Evolutionary conservation across 2,797 vertebrate genomes (phyloP).

Genomic region (Pantherophis alleghaniensis): DNA sequence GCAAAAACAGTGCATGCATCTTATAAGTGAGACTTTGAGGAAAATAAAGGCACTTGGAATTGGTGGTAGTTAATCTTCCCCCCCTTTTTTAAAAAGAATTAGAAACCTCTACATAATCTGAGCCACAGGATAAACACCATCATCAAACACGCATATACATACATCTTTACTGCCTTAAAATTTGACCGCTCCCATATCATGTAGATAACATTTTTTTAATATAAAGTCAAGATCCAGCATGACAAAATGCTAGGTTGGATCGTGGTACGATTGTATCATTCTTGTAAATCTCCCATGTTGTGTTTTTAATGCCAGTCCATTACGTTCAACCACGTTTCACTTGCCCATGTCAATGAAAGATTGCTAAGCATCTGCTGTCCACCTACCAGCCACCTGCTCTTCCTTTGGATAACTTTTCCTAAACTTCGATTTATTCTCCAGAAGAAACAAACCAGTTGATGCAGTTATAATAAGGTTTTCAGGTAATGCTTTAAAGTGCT

Average conservation of each 20-base stretch:
- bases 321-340: neutral
- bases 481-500: neutral
- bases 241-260: neutral
- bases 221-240: neutral
- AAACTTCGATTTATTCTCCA: fast-evolving
- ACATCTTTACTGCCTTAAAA: neutral
- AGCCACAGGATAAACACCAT: conserved; percentile 26
- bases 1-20: conserved; percentile 52
- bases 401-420: conserved; percentile 4
- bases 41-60: conserved; percentile 50
- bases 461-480: neutral
- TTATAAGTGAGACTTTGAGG: conserved; percentile 30
- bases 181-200: conserved; percentile 16
- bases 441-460: neutral
- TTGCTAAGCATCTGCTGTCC: conserved; percentile 30
- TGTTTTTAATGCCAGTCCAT: neutral
- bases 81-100: conserved; percentile 12
- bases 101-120: neutral
- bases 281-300: neutral
- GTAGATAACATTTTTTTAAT: neutral
- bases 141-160: neutral
- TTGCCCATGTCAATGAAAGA: neutral
- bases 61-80: conserved; percentile 20
- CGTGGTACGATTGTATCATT: neutral
- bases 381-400: neutral